Conservation (phyloP, 2,113 vertebrate species). For the Piaya cayana region DNA sequence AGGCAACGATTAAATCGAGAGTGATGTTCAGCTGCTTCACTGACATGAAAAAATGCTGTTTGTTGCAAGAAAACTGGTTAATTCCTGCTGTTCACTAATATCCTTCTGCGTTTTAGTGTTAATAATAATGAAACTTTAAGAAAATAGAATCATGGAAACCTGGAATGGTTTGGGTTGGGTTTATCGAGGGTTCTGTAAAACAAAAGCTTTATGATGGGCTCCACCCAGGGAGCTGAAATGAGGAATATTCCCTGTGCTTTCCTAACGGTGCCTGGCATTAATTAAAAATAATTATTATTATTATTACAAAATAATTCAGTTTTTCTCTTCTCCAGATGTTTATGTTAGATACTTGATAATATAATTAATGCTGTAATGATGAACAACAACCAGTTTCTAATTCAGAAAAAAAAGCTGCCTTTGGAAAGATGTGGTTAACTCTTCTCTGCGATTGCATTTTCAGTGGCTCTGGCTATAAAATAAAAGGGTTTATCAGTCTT, state of each 20-base stretch:
- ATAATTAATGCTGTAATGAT: neutral
- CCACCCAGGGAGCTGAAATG: neutral
- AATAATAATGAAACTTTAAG: neutral
- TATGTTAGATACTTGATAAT: neutral
- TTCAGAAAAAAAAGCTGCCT: neutral
- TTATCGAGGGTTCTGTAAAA: neutral
- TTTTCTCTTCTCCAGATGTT: neutral
- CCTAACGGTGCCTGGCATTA: neutral
- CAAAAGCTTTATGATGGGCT: neutral
- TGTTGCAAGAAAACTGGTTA: neutral
- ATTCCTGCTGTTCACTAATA: rapidly evolving
- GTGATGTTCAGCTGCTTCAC: neutral
- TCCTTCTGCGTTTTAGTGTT: neutral
- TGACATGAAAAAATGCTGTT: rapidly evolving
- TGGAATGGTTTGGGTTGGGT: no score
- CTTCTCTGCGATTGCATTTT: neutral
- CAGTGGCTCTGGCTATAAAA: neutral
- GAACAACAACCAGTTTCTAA: neutral
- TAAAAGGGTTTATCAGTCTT: neutral
- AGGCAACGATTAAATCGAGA: neutral
- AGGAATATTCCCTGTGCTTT: neutral
- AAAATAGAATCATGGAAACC: no score
- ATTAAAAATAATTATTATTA: neutral
- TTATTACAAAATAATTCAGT: neutral
- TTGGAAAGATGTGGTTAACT: neutral